These are phyloP conservation scores for Drosophila hamatofila DNA, from an alignment of 2,888 invertebrate species.

Conservation along the genomic window DNA sequence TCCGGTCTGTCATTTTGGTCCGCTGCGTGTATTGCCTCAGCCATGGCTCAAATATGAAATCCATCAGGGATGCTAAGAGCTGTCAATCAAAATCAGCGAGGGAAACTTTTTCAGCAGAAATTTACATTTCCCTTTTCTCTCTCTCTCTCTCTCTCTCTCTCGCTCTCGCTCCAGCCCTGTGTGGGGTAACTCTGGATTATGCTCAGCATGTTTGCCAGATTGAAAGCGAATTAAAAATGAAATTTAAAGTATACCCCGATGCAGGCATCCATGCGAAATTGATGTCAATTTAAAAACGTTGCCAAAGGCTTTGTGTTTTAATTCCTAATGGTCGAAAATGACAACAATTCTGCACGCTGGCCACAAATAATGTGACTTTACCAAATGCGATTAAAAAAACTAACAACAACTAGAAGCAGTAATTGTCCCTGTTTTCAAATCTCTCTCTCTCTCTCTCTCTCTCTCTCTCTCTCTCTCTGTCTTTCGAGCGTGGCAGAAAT, in stretches of 20 bases:
- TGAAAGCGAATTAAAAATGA: slow-evolving; percentile 78
- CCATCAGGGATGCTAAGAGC: slow-evolving; percentile 85
- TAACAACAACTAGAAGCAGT: slow-evolving; percentile 16
- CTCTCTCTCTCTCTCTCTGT: no score
- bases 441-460: neutral
- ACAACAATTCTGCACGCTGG: slow-evolving; percentile 57
- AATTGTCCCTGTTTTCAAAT: slow-evolving; percentile 10
- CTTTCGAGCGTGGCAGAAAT: slow-evolving; percentile 38
- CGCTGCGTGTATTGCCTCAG: slow-evolving; percentile 43
- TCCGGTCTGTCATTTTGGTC: slow-evolving; percentile 59
- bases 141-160: slow-evolving; percentile 1
- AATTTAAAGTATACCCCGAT: slow-evolving; percentile 59
- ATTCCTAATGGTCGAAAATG: slow-evolving; percentile 48
- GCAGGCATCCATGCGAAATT: slow-evolving; percentile 57
- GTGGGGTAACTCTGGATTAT: slow-evolving; percentile 59
- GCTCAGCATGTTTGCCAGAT: slow-evolving; percentile 68
- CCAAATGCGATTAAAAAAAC: slow-evolving; percentile 61
- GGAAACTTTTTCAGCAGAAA: slow-evolving; percentile 78
- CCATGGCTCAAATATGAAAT: slow-evolving; percentile 82
- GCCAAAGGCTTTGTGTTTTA: slow-evolving; percentile 37
- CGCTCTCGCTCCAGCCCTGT: neutral
- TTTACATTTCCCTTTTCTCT: slow-evolving; percentile 65
- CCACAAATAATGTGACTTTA: slow-evolving; percentile 48
- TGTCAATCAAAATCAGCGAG: slow-evolving; percentile 85
- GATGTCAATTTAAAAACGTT: slow-evolving; percentile 62